Evolutionary conservation across 2,888 invertebrate species (phyloP), one percentile per base, ranked within the genome.

Genomic region (Caenorhabditis imperialis): DNA sequence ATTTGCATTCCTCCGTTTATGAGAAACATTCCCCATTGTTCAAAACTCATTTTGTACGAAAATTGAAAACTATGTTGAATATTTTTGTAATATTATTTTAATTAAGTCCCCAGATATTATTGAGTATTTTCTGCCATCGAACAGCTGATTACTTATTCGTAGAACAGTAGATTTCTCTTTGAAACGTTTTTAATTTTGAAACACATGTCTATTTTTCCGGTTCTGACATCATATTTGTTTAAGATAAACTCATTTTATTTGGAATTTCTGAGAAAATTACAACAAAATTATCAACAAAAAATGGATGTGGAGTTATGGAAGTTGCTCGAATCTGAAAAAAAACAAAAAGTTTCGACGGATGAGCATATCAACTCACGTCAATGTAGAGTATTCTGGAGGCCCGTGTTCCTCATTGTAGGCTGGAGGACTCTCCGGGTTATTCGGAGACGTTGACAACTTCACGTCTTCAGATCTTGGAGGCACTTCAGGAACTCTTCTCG

Each of bases 191-290:
- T 44, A 20, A 12, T 5, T 20, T 18, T 18, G 14, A n/a, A 38
- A 38, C 7, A 47, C 47, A 47, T 47, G 47, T 47, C 47, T 47
- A 47, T 47, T 47, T 44, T 47, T 47, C 30, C 30, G 30, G 30
- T 30, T 7, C 10, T 10, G 6, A 10, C 30, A 6, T n/a, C 30
- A 35, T 20, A 50, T 8, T 10, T 18, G n/a, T 25, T 22, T 54
- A 16, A n/a, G n/a, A 55, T 61, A 44, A 61, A 61, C 44, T 27
- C 23, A 61, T 62, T 37, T 53, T 62, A 63, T 63, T 63, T 63
- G 54, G 54, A 42, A 27, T 42, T 18, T 37, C 30, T 30, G 30
- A 10, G 7, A 10, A 14, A 22, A 16, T 3, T 10, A 20, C 4
- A 7, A 7, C 16, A 47, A 57, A 42, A 25, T n/a, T 25, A 10